phyloP scores from a whole-genome alignment of 2,113 vertebrate genomes.

The Sinocyclocheilus maitianheensis region DNA sequence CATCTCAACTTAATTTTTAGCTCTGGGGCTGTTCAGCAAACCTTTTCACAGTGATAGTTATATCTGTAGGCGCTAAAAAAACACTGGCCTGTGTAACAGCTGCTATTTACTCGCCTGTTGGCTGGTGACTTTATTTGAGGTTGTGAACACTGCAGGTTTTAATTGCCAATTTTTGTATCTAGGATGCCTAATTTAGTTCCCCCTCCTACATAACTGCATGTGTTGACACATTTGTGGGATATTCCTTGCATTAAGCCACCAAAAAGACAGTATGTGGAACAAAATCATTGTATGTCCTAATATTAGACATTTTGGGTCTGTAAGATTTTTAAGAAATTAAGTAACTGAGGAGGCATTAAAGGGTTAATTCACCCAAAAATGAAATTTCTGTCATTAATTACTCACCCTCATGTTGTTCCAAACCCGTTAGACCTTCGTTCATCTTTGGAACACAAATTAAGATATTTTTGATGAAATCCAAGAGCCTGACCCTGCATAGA shows the following conservation, averaged over 20 bases:
- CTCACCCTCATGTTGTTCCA: too few species aligned
- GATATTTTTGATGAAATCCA: too few species aligned
- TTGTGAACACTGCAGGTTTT: neutral
- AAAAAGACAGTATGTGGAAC: neutral
- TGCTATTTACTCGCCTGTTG: neutral
- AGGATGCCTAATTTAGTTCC: neutral
- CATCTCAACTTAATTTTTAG: constrained; percentile 15
- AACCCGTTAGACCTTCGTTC: too few species aligned
- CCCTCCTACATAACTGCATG: neutral
- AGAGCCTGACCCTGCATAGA: too few species aligned
- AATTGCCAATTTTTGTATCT: neutral
- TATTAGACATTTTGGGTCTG: neutral
- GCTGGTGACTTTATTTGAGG: neutral
- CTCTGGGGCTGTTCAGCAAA: constrained; percentile 12
- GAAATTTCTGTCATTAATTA: too few species aligned
- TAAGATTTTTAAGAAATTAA: neutral
- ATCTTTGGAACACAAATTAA: too few species aligned
- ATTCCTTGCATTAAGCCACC: neutral
- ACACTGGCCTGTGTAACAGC: neutral
- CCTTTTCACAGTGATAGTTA: neutral
- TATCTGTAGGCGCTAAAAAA: neutral
- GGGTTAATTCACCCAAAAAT: too few species aligned
- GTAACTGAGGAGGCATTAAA: neutral
- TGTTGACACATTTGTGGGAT: neutral
- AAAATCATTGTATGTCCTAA: neutral